Evolutionary conservation across 2,797 vertebrate species (phyloP), one percentile per base, ranked within the genome.

Genomic region (Argya squamiceps): DNA sequence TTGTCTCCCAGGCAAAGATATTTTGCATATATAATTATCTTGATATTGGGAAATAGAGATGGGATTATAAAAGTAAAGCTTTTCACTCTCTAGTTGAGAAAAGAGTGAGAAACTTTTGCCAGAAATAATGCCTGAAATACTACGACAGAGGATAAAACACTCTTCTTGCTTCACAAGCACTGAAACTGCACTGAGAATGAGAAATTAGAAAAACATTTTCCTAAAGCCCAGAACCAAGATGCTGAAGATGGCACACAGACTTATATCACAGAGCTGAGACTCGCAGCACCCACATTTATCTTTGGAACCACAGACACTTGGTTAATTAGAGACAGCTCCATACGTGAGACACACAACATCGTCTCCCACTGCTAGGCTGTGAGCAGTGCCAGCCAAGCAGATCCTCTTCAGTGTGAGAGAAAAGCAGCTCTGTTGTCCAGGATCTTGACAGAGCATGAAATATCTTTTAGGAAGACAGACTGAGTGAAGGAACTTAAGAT

Each of bases 241-340:
- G 27, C 34, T 93, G 64, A 94, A 88, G 73, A 93, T 83, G 91
- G 68, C 64, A 92, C 44, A 88, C 56, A 89, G 79, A 84, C 12
- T 83, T 77, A 1, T 49, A 78, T 49, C 24, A 49, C n/a, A 62
- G 53, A 68, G 43, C 49, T 62, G 79, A 94, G 47, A 21, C 27
- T 94, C 46, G 46, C 71, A 88, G 88, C 23, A 88, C 60, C 60
- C 60, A 70, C 58, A 92, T 89, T 91, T 70, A 74, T 39, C 78
- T 92, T 77, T 89, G 68, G 60, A 92, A 91, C 56, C 37, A 56
- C 23, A 87, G 67, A 49, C 2, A 0, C 77, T 85, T 85, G 68
- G 60, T 85, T 96, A 95, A 95, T 95, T 75, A 91, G 82, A 94
- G 81, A 89, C 91, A 95, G 88, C 37, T 77, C 34, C 44, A 77